phyloP scores from a whole-genome alignment of 2,113 vertebrate species.

The Onychorhynchus coronatus region DNA sequence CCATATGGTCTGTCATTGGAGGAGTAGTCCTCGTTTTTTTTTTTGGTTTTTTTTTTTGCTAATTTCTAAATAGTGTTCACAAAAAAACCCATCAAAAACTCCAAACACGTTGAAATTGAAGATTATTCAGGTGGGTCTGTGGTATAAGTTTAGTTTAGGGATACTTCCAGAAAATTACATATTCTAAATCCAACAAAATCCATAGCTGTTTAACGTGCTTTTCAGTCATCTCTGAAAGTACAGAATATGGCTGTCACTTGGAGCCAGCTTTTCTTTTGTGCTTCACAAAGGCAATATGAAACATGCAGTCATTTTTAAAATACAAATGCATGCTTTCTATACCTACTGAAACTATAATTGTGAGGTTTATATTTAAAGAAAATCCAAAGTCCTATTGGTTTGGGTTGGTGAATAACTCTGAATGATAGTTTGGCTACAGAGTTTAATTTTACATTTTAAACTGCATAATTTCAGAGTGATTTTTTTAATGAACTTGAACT shows the following conservation, averaged over 20 bases:
- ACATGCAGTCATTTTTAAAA: neutral
- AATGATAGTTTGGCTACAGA: neutral
- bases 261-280: neutral
- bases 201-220: neutral
- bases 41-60: neutral
- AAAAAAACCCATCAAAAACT: fast-evolving
- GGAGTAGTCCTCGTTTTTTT: neutral
- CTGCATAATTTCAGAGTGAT: neutral
- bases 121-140: neutral
- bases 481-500: neutral
- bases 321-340: neutral
- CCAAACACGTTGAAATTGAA: neutral
- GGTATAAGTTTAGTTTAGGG: neutral
- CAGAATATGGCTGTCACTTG: neutral
- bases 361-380: neutral
- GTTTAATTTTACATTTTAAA: neutral
- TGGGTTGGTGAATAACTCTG: neutral
- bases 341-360: neutral
- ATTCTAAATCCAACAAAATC: neutral
- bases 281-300: neutral
- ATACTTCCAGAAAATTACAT: neutral
- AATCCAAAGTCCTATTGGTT: neutral
- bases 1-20: neutral
- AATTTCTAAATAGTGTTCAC: neutral
- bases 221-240: neutral